phyloP scores from a whole-genome alignment of 30 jellyfish, hydroid and myxozoan species.

The Cassiopea xamachana region DNA sequence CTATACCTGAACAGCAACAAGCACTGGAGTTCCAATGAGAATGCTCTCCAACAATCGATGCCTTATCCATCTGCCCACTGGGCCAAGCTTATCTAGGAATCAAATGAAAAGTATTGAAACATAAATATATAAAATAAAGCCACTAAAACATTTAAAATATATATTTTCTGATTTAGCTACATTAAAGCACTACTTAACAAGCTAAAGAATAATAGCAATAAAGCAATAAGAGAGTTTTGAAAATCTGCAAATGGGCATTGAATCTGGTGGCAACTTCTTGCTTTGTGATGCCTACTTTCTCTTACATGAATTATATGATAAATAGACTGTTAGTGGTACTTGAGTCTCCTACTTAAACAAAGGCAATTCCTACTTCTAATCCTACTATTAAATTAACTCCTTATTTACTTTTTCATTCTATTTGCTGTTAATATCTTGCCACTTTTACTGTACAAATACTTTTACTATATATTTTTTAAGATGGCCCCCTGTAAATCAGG shows the following conservation, averaged over 20 bases:
- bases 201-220: neutral
- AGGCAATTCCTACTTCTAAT: too few species aligned
- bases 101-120: neutral
- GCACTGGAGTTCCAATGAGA: conserved; percentile 91
- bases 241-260: neutral
- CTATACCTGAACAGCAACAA: conserved; percentile 89
- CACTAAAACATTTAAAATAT: neutral
- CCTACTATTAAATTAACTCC: too few species aligned
- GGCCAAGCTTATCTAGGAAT: conserved; percentile 85
- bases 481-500: too few species aligned
- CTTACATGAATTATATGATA: too few species aligned
- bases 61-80: conserved; percentile 90
- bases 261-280: too few species aligned
- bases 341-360: too few species aligned
- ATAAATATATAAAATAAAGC: neutral
- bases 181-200: neutral
- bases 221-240: neutral
- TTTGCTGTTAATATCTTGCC: too few species aligned
- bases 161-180: neutral
- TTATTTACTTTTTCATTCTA: too few species aligned
- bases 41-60: conserved; percentile 86
- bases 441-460: too few species aligned
- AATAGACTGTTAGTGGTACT: too few species aligned
- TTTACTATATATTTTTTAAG: too few species aligned
- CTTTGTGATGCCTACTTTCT: too few species aligned